These are phyloP conservation scores for Lophochroa leadbeateri DNA, from an alignment of 2,113 vertebrate genomes.

Conservation along the genomic window DNA sequence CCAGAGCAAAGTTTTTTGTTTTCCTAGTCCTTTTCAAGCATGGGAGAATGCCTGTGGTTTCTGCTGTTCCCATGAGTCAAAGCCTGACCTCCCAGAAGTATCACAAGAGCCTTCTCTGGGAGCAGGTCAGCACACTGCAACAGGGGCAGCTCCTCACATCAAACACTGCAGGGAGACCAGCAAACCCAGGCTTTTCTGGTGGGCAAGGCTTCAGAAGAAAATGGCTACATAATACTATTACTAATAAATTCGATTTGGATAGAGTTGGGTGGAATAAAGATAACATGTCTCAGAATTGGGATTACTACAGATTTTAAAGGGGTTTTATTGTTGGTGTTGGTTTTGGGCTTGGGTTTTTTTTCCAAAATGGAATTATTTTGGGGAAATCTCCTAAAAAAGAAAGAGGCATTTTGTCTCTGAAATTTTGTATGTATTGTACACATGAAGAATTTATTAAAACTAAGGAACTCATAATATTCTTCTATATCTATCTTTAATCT, in stretches of 20 bases:
- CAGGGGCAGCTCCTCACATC: background rate
- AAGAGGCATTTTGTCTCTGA: background rate
- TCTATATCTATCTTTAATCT: background rate
- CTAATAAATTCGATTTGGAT: background rate
- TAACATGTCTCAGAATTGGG: background rate
- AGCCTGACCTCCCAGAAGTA: background rate
- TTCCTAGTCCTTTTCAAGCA: no score
- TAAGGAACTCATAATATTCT: background rate
- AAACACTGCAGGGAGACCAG: background rate
- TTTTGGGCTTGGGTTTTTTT: accelerated
- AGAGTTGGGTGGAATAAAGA: background rate
- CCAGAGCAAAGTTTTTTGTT: no score
- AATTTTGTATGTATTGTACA: background rate
- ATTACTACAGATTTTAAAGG: background rate
- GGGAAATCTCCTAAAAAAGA: background rate
- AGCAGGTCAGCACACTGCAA: accelerated
- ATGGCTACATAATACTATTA: background rate
- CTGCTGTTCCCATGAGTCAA: background rate
- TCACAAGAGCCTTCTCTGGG: background rate
- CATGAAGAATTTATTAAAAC: background rate
- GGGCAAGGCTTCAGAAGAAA: background rate
- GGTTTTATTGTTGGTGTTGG: background rate
- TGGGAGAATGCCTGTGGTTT: no score
- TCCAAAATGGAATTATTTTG: background rate
- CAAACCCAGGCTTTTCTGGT: background rate